These are phyloP conservation scores for Columba guinea DNA, from an alignment of 2,797 vertebrate species.

Conservation along the genomic window DNA sequence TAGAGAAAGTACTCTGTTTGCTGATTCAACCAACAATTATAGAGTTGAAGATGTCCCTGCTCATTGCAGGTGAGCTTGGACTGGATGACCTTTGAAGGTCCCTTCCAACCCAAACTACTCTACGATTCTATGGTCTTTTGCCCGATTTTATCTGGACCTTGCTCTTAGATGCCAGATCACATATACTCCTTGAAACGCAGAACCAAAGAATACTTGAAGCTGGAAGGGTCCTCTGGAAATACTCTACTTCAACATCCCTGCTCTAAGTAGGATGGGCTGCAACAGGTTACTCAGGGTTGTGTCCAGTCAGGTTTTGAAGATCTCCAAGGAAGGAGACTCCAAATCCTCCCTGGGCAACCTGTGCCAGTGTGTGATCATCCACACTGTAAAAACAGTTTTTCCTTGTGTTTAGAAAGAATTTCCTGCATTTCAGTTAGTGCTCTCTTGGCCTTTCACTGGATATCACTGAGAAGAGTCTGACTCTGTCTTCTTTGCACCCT, in stretches of 20 bases:
- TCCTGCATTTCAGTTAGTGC: background rate
- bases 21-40: background rate
- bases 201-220: background rate
- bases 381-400: rapidly evolving
- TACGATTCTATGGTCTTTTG: background rate
- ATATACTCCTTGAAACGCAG: background rate
- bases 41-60: no score
- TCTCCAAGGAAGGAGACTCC: background rate
- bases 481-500: background rate
- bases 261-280: background rate
- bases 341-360: background rate
- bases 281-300: background rate
- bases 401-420: background rate
- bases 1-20: background rate
- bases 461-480: background rate
- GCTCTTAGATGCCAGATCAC: background rate
- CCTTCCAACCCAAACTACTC: no score
- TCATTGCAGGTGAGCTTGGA: no score
- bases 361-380: background rate
- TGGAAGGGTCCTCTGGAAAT: background rate
- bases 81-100: no score
- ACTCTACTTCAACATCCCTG: background rate
- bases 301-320: background rate
- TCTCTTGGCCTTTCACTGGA: background rate
- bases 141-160: background rate